phyloP scores from a whole-genome alignment of 2,113 vertebrate species.

The Sinocyclocheilus rhinocerous region DNA sequence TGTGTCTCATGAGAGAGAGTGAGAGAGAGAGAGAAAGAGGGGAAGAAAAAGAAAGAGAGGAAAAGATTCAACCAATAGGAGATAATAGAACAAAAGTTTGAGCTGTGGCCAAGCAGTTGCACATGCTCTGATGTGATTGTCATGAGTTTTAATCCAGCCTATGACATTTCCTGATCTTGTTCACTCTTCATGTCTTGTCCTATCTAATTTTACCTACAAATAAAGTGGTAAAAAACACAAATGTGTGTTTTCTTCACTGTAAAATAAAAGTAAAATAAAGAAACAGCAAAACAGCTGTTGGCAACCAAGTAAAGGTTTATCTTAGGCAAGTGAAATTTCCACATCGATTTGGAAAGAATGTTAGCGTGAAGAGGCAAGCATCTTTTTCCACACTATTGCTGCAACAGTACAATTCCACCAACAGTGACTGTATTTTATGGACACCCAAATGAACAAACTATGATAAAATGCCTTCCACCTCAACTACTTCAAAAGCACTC shows the following conservation, averaged over 20 bases:
- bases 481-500: constrained; percentile 1
- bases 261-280: neutral
- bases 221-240: neutral
- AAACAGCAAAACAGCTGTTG: constrained; percentile 26
- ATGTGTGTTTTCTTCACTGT: neutral
- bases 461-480: neutral
- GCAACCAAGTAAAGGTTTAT: constrained; percentile 41
- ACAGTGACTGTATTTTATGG: neutral
- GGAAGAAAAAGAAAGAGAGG: too few species aligned
- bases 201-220: neutral
- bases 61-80: neutral
- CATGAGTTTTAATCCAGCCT: neutral
- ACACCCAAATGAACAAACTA: neutral
- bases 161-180: neutral
- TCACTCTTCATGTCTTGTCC: neutral
- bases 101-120: neutral
- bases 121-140: neutral
- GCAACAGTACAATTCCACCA: neutral
- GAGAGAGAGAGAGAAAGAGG: neutral
- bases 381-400: neutral
- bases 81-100: constrained; percentile 1
- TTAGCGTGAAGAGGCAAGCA: neutral
- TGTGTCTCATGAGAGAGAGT: constrained; percentile 39
- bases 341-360: constrained; percentile 34
- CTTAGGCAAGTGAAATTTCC: constrained; percentile 40